phyloP scores from a whole-genome alignment of 1,140 invertebrate genomes.

The Cyphomyrmex costatus region DNA sequence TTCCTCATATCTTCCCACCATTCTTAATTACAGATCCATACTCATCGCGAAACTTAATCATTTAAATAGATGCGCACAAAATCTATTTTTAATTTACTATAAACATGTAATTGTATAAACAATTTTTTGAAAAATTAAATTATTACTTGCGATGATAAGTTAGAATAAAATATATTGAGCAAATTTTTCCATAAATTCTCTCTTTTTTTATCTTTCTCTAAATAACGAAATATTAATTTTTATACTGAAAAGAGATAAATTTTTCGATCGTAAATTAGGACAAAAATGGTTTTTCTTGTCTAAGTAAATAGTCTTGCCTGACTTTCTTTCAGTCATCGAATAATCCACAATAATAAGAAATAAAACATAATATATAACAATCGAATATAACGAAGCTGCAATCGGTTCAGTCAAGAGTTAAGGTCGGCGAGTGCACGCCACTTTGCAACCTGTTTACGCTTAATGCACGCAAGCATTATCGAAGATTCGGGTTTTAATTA shows the following conservation, averaged over 20 bases:
- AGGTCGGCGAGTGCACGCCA: constrained; percentile 35
- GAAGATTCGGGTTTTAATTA: constrained; percentile 71
- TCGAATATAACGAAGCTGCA: not conserved
- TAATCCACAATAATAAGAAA: not conserved
- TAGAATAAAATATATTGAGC: not conserved
- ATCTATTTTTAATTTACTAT: not conserved
- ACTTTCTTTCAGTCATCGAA: not conserved
- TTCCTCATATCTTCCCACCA: constrained; percentile 36
- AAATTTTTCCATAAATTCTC: not conserved
- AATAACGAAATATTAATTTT: not conserved
- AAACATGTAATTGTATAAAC: not conserved
- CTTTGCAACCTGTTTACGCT: constrained; percentile 58
- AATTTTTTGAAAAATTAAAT: not conserved
- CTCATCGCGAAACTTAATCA: not conserved
- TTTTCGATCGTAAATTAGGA: not conserved
- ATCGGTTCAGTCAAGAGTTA: constrained; percentile 12
- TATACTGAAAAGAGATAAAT: not conserved
- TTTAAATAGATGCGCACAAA: not conserved
- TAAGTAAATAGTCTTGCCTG: not conserved
- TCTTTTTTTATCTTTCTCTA: not conserved
- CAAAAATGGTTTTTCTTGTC: not conserved
- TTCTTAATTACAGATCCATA: constrained; percentile 22
- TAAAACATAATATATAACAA: not conserved
- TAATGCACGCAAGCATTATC: constrained; percentile 54
- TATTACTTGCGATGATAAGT: not conserved